Base-by-base conservation (phyloP, 2,797 vertebrate species). In the Enteromius radiatus region DNA sequence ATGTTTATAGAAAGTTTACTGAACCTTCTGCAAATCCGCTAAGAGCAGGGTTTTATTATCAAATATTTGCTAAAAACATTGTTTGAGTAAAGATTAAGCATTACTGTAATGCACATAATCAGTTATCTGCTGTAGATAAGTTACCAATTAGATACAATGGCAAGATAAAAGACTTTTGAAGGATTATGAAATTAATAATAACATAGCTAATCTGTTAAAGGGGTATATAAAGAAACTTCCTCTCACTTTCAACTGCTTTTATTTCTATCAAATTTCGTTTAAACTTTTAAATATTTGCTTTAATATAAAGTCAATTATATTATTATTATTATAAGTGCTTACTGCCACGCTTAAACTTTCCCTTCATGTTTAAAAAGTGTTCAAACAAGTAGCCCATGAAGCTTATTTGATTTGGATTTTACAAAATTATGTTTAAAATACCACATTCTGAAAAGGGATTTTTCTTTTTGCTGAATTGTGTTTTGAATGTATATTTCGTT, bases 11-110 rank as follows among this genome's bases (percentile, higher is more conserved):
- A 61, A 28, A 6, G 23, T 61, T 61, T 14, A 61, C 56, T 3
- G 56, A 56, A 33, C 7, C 10, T 49, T 64, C 14, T 78, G 10
- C 41, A 67, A 33, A 56, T 56, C 49, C 19, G 5, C 31, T 36
- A 14, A 49, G 43, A 5, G 28, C 14, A 43, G 7, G 56, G 43
- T 76, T 21, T 38, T 8, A 56, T 79, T 41, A 56, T 68, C 64
- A 69, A 54, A 54, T 36, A 26, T n/a, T 77, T 79, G 14, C 31
- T 78, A 68, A 68, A 52, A 17, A 41, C 9, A 19, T 54, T 69
- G n/a, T 41, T 38, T 26, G 33, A 69, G 9, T n/a, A 23, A 78
- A 17, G 10, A 67, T 76, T 63, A 63, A 21, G 59, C 38, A 65
- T 31, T 26, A 41, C 9, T 73, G 3, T n/a, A 45, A 21, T 12